Evolutionary conservation across 2,888 invertebrate species (phyloP), one percentile per base, ranked within the genome.

Genomic region (Sicus ferrugineus): DNA sequence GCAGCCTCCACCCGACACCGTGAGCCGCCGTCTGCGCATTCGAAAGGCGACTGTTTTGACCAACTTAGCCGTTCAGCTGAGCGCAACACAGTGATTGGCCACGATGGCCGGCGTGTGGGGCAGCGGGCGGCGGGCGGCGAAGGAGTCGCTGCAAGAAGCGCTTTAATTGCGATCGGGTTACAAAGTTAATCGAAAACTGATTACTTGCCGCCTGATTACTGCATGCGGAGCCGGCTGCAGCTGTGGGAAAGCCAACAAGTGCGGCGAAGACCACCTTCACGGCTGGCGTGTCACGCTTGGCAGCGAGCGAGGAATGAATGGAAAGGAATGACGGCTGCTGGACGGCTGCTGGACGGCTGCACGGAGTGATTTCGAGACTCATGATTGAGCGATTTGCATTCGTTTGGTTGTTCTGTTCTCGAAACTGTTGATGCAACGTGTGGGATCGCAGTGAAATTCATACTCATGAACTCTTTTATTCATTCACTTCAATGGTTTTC

Each of bases 11-110:
- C 38, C 38, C 54, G 65, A 65, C 54, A 52, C n/a, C 50, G n/a
- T n/a, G 3, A 23, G 14, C 19, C n/a, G 19, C 2, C 7, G 23
- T 21, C 38, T 56, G 23, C 30, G n/a, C 50, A 31, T 48, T 67
- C 48, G 67, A 67, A 67, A 67, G 67, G 48, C 31, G 58, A 59
- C 48, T 46, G 67, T 81, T 81, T 82, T 81, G 81, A 82, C 81
- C 81, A 82, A 81, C 77, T 81, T 81, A 81, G 79, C 80, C 77
- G 79, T 77, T 77, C 81, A 82, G 77, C 79, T 81, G 80, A 79
- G 81, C 81, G 82, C 81, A 81, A 79, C 82, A 76, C 77, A 75
- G 80, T 70, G 65, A 72, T 72, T 70, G 71, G 14, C 16, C 50
- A 50, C 31, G 52, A 54, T 42, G 42, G 16, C 3, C 3, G 14